Percentiles rank a stretch among this genome's conserved stretches.
Evolutionary conservation across 2,797 vertebrate genomes (phyloP).

Genomic region (Rhabdomys pumilio): DNA sequence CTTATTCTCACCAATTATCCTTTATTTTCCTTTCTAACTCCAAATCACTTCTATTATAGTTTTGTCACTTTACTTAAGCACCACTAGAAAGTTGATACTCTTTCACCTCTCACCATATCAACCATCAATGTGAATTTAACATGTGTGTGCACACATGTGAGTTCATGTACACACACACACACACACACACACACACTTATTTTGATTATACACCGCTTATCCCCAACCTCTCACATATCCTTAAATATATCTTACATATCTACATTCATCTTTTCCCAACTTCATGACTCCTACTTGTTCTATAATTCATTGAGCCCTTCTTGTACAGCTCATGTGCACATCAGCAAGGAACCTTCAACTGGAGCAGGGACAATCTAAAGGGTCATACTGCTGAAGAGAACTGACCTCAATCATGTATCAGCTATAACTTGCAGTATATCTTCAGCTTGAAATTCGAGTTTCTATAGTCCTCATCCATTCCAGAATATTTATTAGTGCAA

Average conservation of each 20-base stretch:
- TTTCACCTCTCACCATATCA: no score
- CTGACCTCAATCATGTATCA: neutral
- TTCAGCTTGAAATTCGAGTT: neutral
- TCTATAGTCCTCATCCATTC: neutral
- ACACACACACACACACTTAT: neutral
- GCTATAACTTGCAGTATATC: neutral
- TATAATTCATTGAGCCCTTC: no score
- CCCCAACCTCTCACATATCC: neutral
- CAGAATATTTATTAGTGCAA: neutral
- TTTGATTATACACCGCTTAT: neutral
- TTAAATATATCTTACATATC: no score
- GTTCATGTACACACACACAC: no score
- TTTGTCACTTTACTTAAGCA: neutral
- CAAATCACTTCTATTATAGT: neutral
- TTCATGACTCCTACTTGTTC: neutral
- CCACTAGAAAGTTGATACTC: rapidly evolving
- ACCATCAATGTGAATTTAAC: no score
- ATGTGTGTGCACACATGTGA: no score
- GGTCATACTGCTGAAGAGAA: neutral
- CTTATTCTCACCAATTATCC: neutral
- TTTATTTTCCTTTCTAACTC: neutral
- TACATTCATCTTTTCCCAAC: no score
- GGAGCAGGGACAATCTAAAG: neutral
- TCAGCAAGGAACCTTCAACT: neutral
- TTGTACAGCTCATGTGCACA: neutral